Base-by-base conservation (phyloP, 2,888 invertebrate species). In the Trisateles emortualis region DNA sequence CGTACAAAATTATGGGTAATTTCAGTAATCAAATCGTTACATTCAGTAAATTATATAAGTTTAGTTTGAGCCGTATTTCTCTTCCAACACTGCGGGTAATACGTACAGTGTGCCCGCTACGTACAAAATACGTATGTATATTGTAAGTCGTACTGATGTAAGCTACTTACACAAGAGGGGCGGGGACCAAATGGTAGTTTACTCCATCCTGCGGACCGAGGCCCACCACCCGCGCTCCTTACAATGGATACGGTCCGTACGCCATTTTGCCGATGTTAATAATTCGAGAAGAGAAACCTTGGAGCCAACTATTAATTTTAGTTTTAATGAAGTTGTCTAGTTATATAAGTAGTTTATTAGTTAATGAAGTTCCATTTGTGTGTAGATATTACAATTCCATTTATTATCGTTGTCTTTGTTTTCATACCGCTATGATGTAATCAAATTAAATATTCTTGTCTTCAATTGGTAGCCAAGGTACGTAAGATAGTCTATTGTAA, bases 151-250 rank as follows among this genome's bases (percentile, higher is more conserved):
- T 47, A 48, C 43, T 38, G 35, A 48, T 41, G 19, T 45, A 47
- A 53, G 36, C 52, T 47, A 52, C 50, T 32, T 38, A 69, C 63
- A 57, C 46, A 26, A 44, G 35, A 57, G 52, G 42, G 57, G 47
- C 45, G 44, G 41, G 22, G 29, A 9, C 26, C 33, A 14, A 32
- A 24, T 50, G 38, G 22, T 51, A 47, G 51, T 44, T 57, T 38
- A 52, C 29, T n/a, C 33, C 33, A 42, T 47, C 43, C 48, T 38
- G 64, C 9, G 33, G 38, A 33, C 42, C 19, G 9, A 19, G 13
- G n/a, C 10, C 19, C 33, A 50, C 51, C 30, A 24, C 30, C 17
- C 29, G 11, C 22, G 11, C 13, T 26, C 8, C 1, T 1, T 8
- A 33, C 36, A 11, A 11, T 19, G 8, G 38, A 46, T 59, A 46